Evolutionary conservation across 1,140 invertebrate species (phyloP).

Genomic region (Bombus superbus): DNA sequence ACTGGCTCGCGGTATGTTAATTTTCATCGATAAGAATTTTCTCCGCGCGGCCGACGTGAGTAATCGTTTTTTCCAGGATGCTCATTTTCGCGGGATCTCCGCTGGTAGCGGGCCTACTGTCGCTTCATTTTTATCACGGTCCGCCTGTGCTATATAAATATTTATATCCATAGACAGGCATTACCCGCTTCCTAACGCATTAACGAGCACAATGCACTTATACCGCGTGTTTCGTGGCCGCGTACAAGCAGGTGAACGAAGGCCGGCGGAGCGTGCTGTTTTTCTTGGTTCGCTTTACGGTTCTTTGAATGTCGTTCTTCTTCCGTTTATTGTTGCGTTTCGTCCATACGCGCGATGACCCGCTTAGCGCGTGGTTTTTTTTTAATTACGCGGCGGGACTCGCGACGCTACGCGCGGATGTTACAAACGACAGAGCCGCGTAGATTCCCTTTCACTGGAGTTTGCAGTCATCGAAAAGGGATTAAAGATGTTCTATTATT

Average conservation of each 20-base stretch:
- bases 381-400: not conserved
- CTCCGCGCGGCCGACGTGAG: slow-evolving; percentile 13
- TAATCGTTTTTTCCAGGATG: slow-evolving; percentile 47
- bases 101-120: not conserved
- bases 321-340: slow-evolving; percentile 69
- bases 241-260: slow-evolving; percentile 62
- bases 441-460: slow-evolving; percentile 4
- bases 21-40: slow-evolving; percentile 38
- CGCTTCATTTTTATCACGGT: slow-evolving; percentile 54
- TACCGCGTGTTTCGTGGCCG: slow-evolving; percentile 30
- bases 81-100: slow-evolving; percentile 28
- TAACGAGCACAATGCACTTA: slow-evolving; percentile 59
- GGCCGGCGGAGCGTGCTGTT: slow-evolving; percentile 58
- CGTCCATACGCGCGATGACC: slow-evolving; percentile 56
- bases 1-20: slow-evolving; percentile 9
- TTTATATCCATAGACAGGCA: slow-evolving; percentile 56
- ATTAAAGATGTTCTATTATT: not conserved
- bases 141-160: slow-evolving; percentile 57
- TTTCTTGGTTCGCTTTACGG: slow-evolving; percentile 67
- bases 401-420: not conserved
- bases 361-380: slow-evolving; percentile 29
- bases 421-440: not conserved
- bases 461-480: not conserved
- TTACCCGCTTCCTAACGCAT: slow-evolving; percentile 60
- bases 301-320: slow-evolving; percentile 69